Evolutionary conservation across 37 sponge, comb jelly and placozoan species (phyloP).

Genomic region (Ianthella basta): DNA sequence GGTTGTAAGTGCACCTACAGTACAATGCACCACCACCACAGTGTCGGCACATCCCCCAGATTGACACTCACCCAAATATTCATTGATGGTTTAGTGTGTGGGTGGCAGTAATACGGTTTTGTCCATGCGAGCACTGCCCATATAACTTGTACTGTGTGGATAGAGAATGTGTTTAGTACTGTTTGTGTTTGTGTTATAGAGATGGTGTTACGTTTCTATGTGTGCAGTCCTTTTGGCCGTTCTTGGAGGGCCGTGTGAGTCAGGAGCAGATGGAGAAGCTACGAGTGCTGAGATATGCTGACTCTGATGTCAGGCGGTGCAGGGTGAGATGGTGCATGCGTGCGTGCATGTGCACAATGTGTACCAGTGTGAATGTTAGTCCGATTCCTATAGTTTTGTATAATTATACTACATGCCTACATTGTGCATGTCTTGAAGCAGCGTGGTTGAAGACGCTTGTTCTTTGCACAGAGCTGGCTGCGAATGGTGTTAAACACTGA

Average conservation of each 20-base stretch:
- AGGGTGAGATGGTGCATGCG: slow-evolving; percentile 32
- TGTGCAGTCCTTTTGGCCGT: slow-evolving; percentile 79
- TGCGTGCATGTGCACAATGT: no score
- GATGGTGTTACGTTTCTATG: background rate
- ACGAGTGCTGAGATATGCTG: slow-evolving; percentile 42
- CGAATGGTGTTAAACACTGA: slow-evolving; percentile 2
- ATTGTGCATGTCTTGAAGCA: background rate
- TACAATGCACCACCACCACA: no score
- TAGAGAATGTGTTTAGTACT: background rate
- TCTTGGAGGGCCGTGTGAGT: slow-evolving; percentile 56
- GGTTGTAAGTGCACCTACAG: no score
- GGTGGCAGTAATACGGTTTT: no score
- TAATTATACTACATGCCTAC: no score
- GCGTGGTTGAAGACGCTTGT: background rate
- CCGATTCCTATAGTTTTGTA: no score
- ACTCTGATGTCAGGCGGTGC: slow-evolving; percentile 72
- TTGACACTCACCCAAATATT: no score
- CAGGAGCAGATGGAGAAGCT: slow-evolving; percentile 68
- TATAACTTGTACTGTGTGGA: no score
- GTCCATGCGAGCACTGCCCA: no score
- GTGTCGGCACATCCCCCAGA: no score
- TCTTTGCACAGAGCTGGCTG: background rate
- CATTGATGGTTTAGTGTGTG: no score
- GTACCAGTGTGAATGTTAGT: no score
- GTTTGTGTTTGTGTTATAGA: background rate